Conservation (phyloP, 2,888 invertebrate genomes). For the Ennomos erosarius region DNA sequence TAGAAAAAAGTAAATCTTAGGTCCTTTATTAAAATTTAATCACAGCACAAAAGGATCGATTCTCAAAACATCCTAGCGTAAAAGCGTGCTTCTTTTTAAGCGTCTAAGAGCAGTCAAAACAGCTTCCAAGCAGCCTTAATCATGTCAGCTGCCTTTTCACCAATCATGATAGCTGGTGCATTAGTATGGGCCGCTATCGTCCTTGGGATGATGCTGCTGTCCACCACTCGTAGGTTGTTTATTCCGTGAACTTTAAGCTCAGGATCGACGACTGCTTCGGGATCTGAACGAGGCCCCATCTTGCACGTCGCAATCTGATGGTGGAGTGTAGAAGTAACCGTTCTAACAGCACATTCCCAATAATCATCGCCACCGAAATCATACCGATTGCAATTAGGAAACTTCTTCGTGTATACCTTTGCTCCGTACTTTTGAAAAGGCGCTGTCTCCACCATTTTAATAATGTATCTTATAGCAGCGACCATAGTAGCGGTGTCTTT, state of each 20-base stretch:
- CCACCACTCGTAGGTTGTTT: slow-evolving; percentile 86
- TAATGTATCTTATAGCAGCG: slow-evolving; percentile 84
- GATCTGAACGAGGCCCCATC: slow-evolving; percentile 87
- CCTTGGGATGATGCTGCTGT: slow-evolving; percentile 88
- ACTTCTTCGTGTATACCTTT: slow-evolving; percentile 78
- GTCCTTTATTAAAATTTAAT: background rate
- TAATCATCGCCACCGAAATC: slow-evolving; percentile 86
- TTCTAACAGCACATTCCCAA: slow-evolving; percentile 88
- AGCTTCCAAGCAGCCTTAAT: slow-evolving; percentile 82
- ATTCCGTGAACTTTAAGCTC: slow-evolving; percentile 87
- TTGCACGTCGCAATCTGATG: slow-evolving; percentile 89
- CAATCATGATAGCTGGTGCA: slow-evolving; percentile 89
- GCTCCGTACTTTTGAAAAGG: slow-evolving; percentile 87
- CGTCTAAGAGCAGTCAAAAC: slow-evolving; percentile 28
- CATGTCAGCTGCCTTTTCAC: slow-evolving; percentile 89
- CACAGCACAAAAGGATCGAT: background rate
- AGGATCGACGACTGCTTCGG: slow-evolving; percentile 86
- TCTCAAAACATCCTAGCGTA: background rate
- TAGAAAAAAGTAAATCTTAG: background rate
- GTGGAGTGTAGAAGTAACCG: slow-evolving; percentile 86
- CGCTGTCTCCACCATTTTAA: slow-evolving; percentile 82
- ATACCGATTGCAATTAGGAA: slow-evolving; percentile 82
- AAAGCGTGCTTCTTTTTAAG: background rate
- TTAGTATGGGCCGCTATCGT: slow-evolving; percentile 88
- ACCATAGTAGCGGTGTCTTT: slow-evolving; percentile 86